Percentiles rank a stretch among this genome's conserved stretches.
Evolutionary conservation across 2,113 vertebrate genomes (phyloP).

Genomic region (Sclerurus mexicanus): DNA sequence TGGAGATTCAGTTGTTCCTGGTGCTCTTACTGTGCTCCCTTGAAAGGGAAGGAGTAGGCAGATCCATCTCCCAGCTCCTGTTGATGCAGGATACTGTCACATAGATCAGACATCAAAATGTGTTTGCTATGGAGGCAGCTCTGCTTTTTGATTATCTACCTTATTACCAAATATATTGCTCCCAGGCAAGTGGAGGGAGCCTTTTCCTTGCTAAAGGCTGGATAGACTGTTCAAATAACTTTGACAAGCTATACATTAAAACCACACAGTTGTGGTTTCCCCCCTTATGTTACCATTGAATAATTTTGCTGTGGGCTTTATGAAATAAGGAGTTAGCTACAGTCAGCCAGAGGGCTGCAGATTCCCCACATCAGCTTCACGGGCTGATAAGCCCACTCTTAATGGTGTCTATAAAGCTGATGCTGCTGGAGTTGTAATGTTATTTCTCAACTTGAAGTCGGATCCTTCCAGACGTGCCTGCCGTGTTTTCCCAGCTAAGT

Average conservation of each 20-base stretch:
- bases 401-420: constrained; percentile 1
- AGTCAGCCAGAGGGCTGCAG: not conserved
- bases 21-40: not conserved
- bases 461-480: not conserved
- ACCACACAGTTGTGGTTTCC: not conserved
- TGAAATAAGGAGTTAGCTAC: not conserved
- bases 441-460: not conserved
- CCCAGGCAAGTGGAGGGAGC: not conserved
- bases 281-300: not conserved
- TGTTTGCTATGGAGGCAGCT: not conserved
- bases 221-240: not conserved
- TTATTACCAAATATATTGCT: constrained; percentile 8
- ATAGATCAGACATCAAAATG: not conserved
- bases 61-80: not conserved
- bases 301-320: constrained; percentile 26
- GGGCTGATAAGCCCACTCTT: constrained; percentile 22
- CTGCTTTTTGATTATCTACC: constrained; percentile 17
- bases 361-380: not conserved
- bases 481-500: not conserved
- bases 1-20: not conserved
- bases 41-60: constrained; percentile 16
- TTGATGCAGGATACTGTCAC: not conserved
- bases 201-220: constrained; percentile 19
- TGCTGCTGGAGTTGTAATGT: not conserved
- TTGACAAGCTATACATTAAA: constrained; percentile 1